Evolutionary conservation across 2,113 vertebrate species (phyloP), one percentile per base, ranked within the genome.

Genomic region (Heloderma charlesbogerti): DNA sequence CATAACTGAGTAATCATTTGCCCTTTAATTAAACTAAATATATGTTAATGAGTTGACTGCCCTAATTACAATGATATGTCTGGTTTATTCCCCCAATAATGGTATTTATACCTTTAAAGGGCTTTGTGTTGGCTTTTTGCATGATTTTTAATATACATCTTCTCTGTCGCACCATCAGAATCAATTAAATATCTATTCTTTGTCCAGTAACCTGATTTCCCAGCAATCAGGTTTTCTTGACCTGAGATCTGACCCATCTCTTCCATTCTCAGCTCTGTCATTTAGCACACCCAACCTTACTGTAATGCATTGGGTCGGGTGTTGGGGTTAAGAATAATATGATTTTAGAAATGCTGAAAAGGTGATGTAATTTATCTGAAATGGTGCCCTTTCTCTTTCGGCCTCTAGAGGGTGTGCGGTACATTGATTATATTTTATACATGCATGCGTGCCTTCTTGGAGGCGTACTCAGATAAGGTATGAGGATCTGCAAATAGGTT

Each of bases 341-440:
- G 1, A 54, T 22, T 27, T 54, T 20, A 45, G 25, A 27, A 69
- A 67, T 18, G 13, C 31, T 10, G 48, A 86, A 87, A 34, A 51
- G 43, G 43, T 25, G 37, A 10, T 48, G 29, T 16, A 25, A 31
- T 22, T 75, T 37, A 20, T 87, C 45, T 54, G 16, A 87, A 74
- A 74, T 75, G 6, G 18, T 86, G 40, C 16, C 66, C 22, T 75
- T 6, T 86, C 34, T 7, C 29, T 69, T 51, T 71, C 71, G 43
- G 22, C 77, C 87, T 88, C 87, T 69, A 88, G 87, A 88, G 87
- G 87, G 87, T 12, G 43, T 27, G 66, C 87, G 81, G 4, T 51
- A 51, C 77, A 51, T 88, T 81, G 20, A 51, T 37, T 37, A 54
- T 84, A 40, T 85, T 34, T 86, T 43, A n/a, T 16, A 45, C 25